Conservation (phyloP, 2,113 vertebrate genomes). For the Vidua chalybeata region DNA sequence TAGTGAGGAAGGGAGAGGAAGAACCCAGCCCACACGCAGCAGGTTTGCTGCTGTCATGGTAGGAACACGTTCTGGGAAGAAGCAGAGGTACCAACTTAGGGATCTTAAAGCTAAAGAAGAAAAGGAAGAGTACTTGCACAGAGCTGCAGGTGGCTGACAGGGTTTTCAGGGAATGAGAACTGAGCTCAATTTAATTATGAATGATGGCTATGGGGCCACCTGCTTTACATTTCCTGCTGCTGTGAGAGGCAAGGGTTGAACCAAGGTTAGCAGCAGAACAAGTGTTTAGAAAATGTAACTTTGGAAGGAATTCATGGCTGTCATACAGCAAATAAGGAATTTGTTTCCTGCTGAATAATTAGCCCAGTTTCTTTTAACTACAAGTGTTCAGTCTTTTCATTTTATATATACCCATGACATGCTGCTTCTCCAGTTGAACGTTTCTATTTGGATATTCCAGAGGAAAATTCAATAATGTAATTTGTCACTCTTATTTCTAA, state of each 20-base stretch:
- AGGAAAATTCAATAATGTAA: background rate
- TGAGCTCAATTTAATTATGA: fast-evolving
- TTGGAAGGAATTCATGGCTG: background rate
- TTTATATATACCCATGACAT: background rate
- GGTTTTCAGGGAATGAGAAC: background rate
- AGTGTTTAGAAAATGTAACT: background rate
- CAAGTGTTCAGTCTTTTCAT: background rate
- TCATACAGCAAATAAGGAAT: background rate
- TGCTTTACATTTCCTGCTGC: background rate
- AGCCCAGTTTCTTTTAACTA: background rate
- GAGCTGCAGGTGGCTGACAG: background rate
- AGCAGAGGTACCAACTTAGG: background rate
- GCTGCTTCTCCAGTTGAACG: background rate
- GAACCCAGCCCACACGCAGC: background rate
- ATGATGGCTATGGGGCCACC: background rate
- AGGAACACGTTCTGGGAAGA: background rate
- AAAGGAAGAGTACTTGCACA: background rate
- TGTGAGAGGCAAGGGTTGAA: background rate
- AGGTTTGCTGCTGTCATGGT: background rate
- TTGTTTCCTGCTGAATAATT: background rate
- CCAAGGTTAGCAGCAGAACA: background rate
- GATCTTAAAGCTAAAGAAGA: background rate
- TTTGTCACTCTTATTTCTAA: background rate
- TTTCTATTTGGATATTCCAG: background rate
- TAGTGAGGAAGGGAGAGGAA: background rate